Base-by-base conservation (phyloP, 2,797 vertebrate species). In the Alectoris magna region DNA sequence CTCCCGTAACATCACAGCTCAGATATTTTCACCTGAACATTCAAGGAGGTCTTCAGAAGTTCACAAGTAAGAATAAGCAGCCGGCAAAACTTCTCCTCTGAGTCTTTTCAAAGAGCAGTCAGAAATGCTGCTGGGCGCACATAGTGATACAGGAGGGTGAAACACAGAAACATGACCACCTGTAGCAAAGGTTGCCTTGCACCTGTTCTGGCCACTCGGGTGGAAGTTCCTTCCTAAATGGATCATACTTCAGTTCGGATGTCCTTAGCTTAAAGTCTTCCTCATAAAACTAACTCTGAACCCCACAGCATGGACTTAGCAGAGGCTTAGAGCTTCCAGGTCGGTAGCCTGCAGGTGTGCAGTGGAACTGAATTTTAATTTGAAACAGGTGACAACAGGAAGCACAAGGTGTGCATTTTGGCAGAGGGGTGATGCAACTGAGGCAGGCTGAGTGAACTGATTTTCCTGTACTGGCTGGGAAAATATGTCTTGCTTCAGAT, bases 261-360 rank as follows among this genome's bases (percentile, higher is more conserved):
- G 69, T 77, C 64, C 88, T 72, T 70, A 73, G 27, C 64, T 75
- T 88, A 80, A 91, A 93, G 76, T 55, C 0, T 0, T 79, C 16
- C 44, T 79, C 17, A 22, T 74, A 85, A 93, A 93, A 85, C 9
- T 46, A 64, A 43, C 1, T 2, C 46, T 49, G 59, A 85, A 80
- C 83, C 58, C 48, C 11, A 4, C 19, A 59, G 41, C 13, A 24
- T 31, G 41, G 34, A 21, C 3, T 78, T 81, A 36, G 34, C 14
- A 43, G 80, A 83, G 41, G 17, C 58, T 85, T 77, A 83, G 79
- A 91, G 14, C 41, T 26, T 82, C 29, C 31, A 9, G 31, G 84
- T 87, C 55, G 36, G 87, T 59, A 90, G 94, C 62, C 49, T 78
- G 75, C 91, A 92, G 84, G 55, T 91, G 69, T 94, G 71, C 49